Percentiles rank a stretch among this genome's conserved stretches.
Conservation (phyloP, 2,797 vertebrate species). For the Falco columbarius region DNA sequence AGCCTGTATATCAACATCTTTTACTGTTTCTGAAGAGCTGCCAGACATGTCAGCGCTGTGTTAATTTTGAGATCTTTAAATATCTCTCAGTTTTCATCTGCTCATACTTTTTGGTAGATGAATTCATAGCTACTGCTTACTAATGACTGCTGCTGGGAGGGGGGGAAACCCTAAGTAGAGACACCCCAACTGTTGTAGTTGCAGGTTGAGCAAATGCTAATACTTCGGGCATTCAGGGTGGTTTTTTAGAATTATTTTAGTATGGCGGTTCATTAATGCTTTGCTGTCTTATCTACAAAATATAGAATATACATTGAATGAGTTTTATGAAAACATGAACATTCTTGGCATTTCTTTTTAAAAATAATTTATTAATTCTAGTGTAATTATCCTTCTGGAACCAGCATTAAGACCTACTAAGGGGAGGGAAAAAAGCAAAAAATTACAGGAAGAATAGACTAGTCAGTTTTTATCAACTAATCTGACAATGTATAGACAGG, state of each 20-base stretch:
- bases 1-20: neutral
- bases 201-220: neutral
- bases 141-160: neutral
- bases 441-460: neutral
- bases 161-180: rapidly evolving
- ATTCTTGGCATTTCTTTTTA: neutral
- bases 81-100: neutral
- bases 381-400: neutral
- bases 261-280: neutral
- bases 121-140: neutral
- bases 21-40: neutral
- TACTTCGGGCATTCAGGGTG: neutral
- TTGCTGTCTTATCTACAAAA: neutral
- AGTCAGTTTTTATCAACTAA: neutral
- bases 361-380: neutral
- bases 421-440: neutral
- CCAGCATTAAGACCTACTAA: neutral
- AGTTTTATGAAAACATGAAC: neutral
- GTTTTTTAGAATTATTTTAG: neutral
- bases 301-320: neutral
- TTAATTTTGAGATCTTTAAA: neutral
- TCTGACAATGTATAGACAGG: neutral
- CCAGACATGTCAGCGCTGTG: neutral
- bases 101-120: neutral
- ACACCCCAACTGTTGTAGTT: neutral